phyloP scores from a whole-genome alignment of 2,797 vertebrate species.

The Tympanoctomys barrerae region DNA sequence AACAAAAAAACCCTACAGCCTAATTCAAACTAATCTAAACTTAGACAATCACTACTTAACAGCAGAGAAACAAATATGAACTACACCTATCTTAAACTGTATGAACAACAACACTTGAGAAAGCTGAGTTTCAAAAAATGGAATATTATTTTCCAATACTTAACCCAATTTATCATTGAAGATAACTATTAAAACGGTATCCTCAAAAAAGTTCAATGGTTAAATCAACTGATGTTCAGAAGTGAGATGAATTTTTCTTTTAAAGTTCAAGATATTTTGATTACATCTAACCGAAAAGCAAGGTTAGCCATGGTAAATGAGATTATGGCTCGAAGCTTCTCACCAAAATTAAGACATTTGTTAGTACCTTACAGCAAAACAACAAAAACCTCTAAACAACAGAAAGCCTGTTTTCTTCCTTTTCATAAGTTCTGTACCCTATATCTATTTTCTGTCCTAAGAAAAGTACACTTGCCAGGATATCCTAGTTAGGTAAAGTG shows the following conservation, averaged over 20 bases:
- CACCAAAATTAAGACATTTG: slow-evolving; percentile 11
- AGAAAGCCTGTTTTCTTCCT: neutral
- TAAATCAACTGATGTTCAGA: slow-evolving; percentile 20
- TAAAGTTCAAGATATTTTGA: slow-evolving; percentile 27
- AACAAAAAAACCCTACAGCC: neutral
- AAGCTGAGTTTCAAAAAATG: neutral
- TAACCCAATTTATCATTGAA: neutral
- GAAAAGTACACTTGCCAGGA: slow-evolving; percentile 37
- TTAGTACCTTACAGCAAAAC: slow-evolving; percentile 15
- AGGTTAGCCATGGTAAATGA: slow-evolving; percentile 42
- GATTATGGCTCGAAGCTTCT: neutral
- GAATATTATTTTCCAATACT: slow-evolving; percentile 6
- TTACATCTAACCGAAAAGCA: slow-evolving; percentile 7
- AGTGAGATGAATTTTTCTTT: neutral
- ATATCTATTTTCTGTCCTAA: slow-evolving; percentile 30
- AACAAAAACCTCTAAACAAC: neutral
- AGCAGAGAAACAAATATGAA: slow-evolving; percentile 58
- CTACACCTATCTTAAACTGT: neutral
- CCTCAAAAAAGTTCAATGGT: neutral
- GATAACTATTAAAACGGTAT: neutral
- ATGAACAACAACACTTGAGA: slow-evolving; percentile 6
- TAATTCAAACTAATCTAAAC: slow-evolving; percentile 50
- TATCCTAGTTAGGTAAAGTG: slow-evolving; percentile 33
- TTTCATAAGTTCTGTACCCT: neutral
- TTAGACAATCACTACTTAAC: slow-evolving; percentile 31